A percentile compares a stretch with the other conserved stretches of the same genome.
Conservation (phyloP, 2,113 vertebrate species). For the Calyptomena viridis region DNA sequence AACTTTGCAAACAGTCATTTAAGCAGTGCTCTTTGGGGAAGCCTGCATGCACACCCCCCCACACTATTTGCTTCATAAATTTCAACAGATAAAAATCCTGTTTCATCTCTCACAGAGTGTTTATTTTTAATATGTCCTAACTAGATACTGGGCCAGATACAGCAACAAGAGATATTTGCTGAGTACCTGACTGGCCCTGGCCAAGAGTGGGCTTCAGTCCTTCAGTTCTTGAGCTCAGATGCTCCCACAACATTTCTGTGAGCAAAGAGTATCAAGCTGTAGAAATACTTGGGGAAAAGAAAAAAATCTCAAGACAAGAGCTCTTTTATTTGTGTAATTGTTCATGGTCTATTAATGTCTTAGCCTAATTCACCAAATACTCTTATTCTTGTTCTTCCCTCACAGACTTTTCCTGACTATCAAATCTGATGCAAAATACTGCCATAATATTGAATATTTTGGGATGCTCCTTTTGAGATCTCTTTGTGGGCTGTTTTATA, state of each 20-base stretch:
- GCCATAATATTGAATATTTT: background rate
- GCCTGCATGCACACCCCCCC: background rate
- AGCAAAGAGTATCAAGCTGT: background rate
- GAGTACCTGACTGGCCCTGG: background rate
- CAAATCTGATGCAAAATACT: background rate
- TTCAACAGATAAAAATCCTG: slow-evolving; percentile 11
- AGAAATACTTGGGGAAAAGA: background rate
- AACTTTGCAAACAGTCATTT: slow-evolving; percentile 4
- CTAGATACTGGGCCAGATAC: background rate
- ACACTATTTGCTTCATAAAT: background rate
- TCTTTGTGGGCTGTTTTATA: background rate
- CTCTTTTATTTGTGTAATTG: background rate
- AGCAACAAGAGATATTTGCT: background rate
- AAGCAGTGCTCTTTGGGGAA: background rate
- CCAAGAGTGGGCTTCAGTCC: background rate
- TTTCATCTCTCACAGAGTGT: background rate
- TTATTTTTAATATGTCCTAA: background rate
- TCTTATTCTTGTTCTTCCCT: background rate
- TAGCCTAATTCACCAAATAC: background rate
- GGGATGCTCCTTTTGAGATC: background rate
- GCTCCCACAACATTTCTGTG: background rate
- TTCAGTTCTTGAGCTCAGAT: background rate
- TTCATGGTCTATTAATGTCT: background rate
- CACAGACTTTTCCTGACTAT: background rate
- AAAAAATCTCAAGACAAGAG: background rate